These are phyloP conservation scores for Hyalella azteca DNA, from an alignment of 2,888 invertebrate genomes.

Conservation along the genomic window DNA sequence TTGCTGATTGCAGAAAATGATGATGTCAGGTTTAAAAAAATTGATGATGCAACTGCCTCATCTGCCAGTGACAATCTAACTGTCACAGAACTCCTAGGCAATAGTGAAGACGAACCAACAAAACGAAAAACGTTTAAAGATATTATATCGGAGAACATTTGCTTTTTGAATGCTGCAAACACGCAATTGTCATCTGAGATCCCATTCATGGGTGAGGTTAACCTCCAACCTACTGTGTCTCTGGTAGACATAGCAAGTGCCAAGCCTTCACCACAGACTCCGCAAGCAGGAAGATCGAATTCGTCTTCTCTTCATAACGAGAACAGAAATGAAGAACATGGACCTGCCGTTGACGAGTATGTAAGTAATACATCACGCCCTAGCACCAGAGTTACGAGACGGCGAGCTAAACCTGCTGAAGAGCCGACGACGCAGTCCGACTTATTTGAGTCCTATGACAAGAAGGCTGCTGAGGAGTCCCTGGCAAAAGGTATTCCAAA, in stretches of 20 bases:
- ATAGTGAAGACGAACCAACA: neutral
- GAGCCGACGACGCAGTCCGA: neutral
- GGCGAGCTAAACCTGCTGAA: neutral
- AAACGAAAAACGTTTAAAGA: conserved; percentile 2
- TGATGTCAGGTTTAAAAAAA: too few species aligned
- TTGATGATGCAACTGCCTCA: neutral
- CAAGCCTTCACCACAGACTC: too few species aligned
- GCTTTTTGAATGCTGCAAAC: neutral
- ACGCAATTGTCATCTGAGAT: neutral
- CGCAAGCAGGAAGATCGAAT: too few species aligned
- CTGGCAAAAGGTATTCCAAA: neutral
- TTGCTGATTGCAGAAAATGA: too few species aligned
- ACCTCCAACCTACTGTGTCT: neutral
- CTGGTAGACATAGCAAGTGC: too few species aligned
- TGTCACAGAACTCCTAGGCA: neutral
- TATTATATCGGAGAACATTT: neutral
- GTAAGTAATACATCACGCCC: too few species aligned
- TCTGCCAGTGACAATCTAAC: neutral
- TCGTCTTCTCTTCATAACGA: too few species aligned
- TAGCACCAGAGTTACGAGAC: neutral
- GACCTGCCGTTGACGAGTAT: too few species aligned
- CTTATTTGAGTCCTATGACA: neutral
- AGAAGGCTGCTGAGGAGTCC: neutral
- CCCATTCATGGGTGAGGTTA: conserved; percentile 2
- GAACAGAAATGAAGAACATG: too few species aligned